Conservation (phyloP, 1,140 invertebrate species). For the Micrasema minimum region DNA sequence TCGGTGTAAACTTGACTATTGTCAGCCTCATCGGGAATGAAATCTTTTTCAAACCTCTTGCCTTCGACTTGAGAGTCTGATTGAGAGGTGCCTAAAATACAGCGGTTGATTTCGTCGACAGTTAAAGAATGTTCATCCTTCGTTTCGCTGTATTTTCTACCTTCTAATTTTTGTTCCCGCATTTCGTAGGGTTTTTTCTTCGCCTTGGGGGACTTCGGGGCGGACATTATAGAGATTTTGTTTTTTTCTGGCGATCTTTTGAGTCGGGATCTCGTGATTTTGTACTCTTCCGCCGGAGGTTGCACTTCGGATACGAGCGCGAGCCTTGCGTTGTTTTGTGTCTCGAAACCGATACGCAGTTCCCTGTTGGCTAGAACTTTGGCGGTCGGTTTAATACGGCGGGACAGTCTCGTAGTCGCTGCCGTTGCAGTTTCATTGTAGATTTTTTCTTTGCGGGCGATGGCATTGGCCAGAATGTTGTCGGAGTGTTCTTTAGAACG, state of each 20-base stretch:
- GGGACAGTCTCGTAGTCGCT: conserved; percentile 56
- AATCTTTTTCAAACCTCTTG: not conserved
- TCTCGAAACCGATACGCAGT: conserved; percentile 67
- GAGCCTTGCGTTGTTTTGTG: conserved; percentile 66
- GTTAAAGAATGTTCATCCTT: conserved; percentile 1
- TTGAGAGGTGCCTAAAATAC: conserved; percentile 27
- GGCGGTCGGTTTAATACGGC: conserved; percentile 69
- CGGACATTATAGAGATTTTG: conserved; percentile 33
- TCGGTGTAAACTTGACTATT: conserved; percentile 36
- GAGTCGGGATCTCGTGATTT: conserved; percentile 45
- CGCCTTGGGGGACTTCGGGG: conserved; percentile 34
- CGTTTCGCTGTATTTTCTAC: conserved; percentile 13
- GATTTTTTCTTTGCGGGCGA: conserved; percentile 69
- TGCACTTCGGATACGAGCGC: conserved; percentile 58
- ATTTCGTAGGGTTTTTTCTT: conserved; percentile 52
- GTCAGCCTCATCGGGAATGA: not conserved
- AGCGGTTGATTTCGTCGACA: conserved; percentile 39
- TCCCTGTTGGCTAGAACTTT: conserved; percentile 70
- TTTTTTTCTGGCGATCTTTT: conserved; percentile 44
- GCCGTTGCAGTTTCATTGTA: conserved; percentile 60
- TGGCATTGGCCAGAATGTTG: conserved; percentile 67
- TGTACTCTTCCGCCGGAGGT: conserved; percentile 48
- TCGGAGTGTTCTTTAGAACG: conserved; percentile 65
- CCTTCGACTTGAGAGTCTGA: not conserved
- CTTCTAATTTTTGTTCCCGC: conserved; percentile 8